Evolutionary conservation across 2,888 invertebrate species (phyloP).

Genomic region (Himalopsyche anomala): DNA sequence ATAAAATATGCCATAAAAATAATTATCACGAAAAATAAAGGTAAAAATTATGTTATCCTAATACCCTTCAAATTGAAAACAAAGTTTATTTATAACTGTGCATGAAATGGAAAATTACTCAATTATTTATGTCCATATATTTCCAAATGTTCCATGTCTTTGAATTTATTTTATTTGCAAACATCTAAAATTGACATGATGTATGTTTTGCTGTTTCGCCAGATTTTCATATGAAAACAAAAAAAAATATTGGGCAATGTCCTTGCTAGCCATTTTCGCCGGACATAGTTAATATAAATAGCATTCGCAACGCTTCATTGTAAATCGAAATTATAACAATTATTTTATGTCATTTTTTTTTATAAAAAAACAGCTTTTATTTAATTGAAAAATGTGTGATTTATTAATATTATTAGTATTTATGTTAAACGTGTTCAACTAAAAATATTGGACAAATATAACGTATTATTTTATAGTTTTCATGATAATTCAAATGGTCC

Average conservation of each 20-base stretch:
- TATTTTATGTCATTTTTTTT: too few relatives aligned
- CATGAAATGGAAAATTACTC: not conserved
- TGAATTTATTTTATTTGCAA: not conserved
- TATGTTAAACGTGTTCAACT: too few relatives aligned
- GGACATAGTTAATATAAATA: not conserved
- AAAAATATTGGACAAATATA: too few relatives aligned
- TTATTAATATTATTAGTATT: too few relatives aligned
- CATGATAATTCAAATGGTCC: too few relatives aligned
- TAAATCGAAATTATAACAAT: too few relatives aligned
- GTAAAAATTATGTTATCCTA: not conserved
- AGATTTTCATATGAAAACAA: not conserved
- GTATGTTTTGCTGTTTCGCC: not conserved
- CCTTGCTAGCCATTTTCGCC: not conserved
- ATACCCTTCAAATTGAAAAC: not conserved
- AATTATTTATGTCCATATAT: not conserved
- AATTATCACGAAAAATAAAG: not conserved
- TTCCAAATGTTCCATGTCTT: slow-evolving; percentile 1
- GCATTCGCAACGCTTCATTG: not conserved
- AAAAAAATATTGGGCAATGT: slow-evolving; percentile 2
- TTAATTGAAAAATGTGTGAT: too few relatives aligned
- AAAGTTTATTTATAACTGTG: not conserved
- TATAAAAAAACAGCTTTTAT: too few relatives aligned
- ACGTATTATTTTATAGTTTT: too few relatives aligned
- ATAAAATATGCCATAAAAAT: not conserved
- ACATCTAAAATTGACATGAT: not conserved